Percentiles rank a stretch among this genome's conserved stretches.
Conservation (phyloP, 2,888 invertebrate species). For the Agriopis marginaria region DNA sequence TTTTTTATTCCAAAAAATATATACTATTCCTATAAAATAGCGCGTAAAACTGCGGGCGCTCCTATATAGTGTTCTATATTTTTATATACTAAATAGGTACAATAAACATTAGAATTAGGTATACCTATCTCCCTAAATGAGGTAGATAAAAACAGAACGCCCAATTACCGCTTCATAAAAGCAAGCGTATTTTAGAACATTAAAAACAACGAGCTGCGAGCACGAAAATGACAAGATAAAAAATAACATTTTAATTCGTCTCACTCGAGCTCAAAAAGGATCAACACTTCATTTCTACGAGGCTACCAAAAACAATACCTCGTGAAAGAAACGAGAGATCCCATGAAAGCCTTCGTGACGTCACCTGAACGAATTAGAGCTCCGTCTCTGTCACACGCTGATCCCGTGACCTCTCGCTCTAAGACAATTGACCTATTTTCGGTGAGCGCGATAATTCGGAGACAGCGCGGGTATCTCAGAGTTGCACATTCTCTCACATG, state of each 20-base stretch:
- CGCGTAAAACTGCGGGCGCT: too few relatives aligned
- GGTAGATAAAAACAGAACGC: conserved; percentile 2
- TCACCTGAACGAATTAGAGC: conserved; percentile 82
- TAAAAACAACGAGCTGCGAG: conserved; percentile 5
- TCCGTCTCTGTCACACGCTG: conserved; percentile 68
- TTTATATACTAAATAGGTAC: not conserved
- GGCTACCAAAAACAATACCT: conserved; percentile 72
- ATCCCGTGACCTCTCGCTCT: conserved; percentile 66
- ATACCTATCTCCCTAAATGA: not conserved
- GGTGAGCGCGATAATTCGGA: conserved; percentile 81
- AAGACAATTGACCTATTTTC: conserved; percentile 85
- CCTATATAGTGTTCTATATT: too few relatives aligned
- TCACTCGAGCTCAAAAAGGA: conserved; percentile 35
- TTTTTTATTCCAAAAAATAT: too few relatives aligned
- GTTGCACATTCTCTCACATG: conserved; percentile 66
- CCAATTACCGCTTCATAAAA: conserved; percentile 11
- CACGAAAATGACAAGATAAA: conserved; percentile 11
- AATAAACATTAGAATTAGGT: not conserved
- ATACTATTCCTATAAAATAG: too few relatives aligned
- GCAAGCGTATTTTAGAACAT: conserved; percentile 7
- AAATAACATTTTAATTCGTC: conserved; percentile 32
- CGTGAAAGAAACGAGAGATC: conserved; percentile 71
- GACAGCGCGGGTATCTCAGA: conserved; percentile 69
- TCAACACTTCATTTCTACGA: conserved; percentile 40
- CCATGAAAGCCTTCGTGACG: conserved; percentile 79